Evolutionary conservation across 2,888 invertebrate genomes (phyloP), one percentile per base, ranked within the genome.

Genomic region (Parnassius smintheus): DNA sequence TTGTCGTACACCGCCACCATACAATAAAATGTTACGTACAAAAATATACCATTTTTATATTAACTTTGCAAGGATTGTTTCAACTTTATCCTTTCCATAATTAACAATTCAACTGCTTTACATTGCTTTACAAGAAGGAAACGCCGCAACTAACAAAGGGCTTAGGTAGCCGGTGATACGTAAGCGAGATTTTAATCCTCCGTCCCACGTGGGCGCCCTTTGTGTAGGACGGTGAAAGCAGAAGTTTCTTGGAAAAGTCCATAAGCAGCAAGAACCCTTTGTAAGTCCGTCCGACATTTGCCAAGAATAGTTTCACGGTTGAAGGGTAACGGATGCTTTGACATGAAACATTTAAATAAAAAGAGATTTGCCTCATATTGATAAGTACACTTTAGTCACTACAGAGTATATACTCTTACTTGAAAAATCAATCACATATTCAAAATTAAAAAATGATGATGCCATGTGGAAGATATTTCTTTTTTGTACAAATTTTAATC

Each of bases 231-330:
- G 13, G 46, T 42, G 51, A 59, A 59, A 59, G 63, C 22, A 48
- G 58, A 46, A 44, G 55, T 51, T 63, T 63, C 63, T 57, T 49
- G 13, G 63, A 59, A 63, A 44, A 13, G 3, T 12, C 49, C 44
- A 3, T 35, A 35, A 35, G 35, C 35, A 35, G 35, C 45, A 13
- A 46, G 35, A 45, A 42, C 45, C 49, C 58, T 62, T 54, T 62
- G 49, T 42, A 25, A 48, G 48, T 9, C 25, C 53, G 35, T 9
- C 49, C 53, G 35, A 13, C 49, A 45, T 54, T 58, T 46, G 46
- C 9, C 46, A 2, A 44, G 35, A 58, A 44, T 53, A 53, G 41
- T 53, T 13, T 35, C 35, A 22, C 35, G 9, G 18, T 41, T 42
- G 18, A 46, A 61, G 46, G 42, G 50, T 7, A 49, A 57, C 53